phyloP scores from a whole-genome alignment of 2,888 invertebrate genomes.

The Drosophila macrospina region DNA sequence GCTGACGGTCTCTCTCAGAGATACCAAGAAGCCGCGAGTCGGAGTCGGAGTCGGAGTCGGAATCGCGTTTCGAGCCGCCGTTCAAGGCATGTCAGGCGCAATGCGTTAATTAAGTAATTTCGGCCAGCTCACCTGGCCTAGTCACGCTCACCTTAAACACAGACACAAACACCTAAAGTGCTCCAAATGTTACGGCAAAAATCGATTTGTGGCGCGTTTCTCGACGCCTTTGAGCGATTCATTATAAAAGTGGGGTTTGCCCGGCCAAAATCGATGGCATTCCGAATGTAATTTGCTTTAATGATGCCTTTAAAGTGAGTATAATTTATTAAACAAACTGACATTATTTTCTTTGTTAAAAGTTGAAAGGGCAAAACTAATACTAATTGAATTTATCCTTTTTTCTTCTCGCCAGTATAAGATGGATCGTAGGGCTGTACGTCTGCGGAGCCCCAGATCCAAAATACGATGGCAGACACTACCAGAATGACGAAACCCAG shows the following conservation, averaged over 20 bases:
- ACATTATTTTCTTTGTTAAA: background rate
- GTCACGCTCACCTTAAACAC: conserved; percentile 56
- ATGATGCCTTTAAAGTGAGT: background rate
- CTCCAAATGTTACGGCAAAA: conserved; percentile 38
- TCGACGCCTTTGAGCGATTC: conserved; percentile 20
- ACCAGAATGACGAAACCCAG: conserved; percentile 89
- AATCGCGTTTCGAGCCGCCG: conserved; percentile 19
- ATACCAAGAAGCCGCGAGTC: conserved; percentile 5
- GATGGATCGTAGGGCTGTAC: conserved; percentile 90
- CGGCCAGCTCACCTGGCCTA: conserved; percentile 36
- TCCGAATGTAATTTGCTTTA: background rate
- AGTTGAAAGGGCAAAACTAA: background rate
- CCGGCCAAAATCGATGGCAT: conserved; percentile 47
- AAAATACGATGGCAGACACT: conserved; percentile 88
- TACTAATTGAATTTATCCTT: background rate
- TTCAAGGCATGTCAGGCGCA: conserved; percentile 38
- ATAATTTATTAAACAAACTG: background rate
- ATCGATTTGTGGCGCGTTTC: conserved; percentile 55
- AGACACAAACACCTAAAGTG: conserved; percentile 36
- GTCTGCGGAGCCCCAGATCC: conserved; percentile 88
- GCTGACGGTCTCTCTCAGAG: conserved; percentile 10
- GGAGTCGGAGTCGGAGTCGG: conserved; percentile 7
- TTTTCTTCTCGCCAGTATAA: conserved; percentile 14
- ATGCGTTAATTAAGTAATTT: conserved; percentile 72
- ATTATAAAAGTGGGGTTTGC: conserved; percentile 19